Conservation (phyloP, 2,888 invertebrate species). For the Brenthis hecate region DNA sequence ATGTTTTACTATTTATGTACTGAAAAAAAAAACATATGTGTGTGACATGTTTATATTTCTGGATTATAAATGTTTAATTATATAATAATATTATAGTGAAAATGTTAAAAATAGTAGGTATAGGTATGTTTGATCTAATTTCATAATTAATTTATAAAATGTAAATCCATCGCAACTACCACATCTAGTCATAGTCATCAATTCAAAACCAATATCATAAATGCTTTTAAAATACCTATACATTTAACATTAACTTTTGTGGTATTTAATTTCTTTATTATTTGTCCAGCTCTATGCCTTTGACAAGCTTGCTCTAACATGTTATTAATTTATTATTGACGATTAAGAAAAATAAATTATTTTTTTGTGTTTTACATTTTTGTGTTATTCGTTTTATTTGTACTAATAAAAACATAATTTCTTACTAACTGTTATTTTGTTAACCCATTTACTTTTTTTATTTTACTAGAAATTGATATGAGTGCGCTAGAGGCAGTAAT, state of each 20-base stretch:
- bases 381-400: slow-evolving; percentile 18
- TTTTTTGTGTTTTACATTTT: slow-evolving; percentile 45
- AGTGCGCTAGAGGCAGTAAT: too few species aligned
- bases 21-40: too few species aligned
- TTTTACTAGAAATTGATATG: not conserved
- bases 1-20: too few species aligned
- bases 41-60: not conserved
- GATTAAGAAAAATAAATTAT: slow-evolving; percentile 52
- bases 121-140: not conserved
- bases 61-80: not conserved
- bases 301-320: slow-evolving; percentile 38
- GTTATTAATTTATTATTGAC: slow-evolving; percentile 48
- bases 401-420: not conserved
- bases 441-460: not conserved
- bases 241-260: too few species aligned
- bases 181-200: slow-evolving; percentile 33
- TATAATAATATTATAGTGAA: not conserved
- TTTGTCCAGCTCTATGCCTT: slow-evolving; percentile 22
- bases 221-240: not conserved
- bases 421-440: not conserved
- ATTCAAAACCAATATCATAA: not conserved
- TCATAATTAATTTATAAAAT: not conserved
- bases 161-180: slow-evolving; percentile 6
- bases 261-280: not conserved
- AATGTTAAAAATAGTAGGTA: not conserved